Evolutionary conservation across 2,888 invertebrate species (phyloP).

Genomic region (Agelastica alni): DNA sequence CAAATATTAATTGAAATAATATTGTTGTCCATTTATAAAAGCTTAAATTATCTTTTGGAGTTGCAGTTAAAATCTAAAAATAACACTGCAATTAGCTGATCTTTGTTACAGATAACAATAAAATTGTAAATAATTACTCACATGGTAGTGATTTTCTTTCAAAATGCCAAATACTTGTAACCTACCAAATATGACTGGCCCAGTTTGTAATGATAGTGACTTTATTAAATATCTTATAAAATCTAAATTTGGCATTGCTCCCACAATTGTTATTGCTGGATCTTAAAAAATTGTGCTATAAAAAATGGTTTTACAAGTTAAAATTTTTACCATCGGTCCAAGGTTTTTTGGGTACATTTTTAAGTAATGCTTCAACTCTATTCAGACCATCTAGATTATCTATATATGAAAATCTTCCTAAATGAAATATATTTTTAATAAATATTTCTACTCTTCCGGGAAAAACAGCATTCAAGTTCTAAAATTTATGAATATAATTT

Average conservation of each 20-base stretch:
- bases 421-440: slow-evolving; percentile 62
- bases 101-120: slow-evolving; percentile 6
- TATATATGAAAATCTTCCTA: slow-evolving; percentile 62
- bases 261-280: slow-evolving; percentile 64
- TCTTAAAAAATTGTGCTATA: slow-evolving; percentile 55
- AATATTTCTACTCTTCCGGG: slow-evolving; percentile 53
- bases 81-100: slow-evolving; percentile 18
- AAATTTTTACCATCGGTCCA: slow-evolving; percentile 57
- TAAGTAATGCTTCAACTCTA: slow-evolving; percentile 61
- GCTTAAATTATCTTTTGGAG: slow-evolving; percentile 58
- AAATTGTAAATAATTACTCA: slow-evolving; percentile 49
- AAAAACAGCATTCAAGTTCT: slow-evolving; percentile 31
- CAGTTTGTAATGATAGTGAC: slow-evolving; percentile 64
- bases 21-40: slow-evolving; percentile 64
- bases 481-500: no score
- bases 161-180: slow-evolving; percentile 67
- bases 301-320: no score
- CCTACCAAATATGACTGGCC: slow-evolving; percentile 63
- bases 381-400: slow-evolving; percentile 64
- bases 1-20: slow-evolving; percentile 71
- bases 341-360: slow-evolving; percentile 56
- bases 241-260: slow-evolving; percentile 60
- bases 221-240: slow-evolving; percentile 69
- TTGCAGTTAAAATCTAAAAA: slow-evolving; percentile 63
- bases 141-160: slow-evolving; percentile 65